Evolutionary conservation across 2,888 invertebrate species (phyloP).

Genomic region (Altica lythri): DNA sequence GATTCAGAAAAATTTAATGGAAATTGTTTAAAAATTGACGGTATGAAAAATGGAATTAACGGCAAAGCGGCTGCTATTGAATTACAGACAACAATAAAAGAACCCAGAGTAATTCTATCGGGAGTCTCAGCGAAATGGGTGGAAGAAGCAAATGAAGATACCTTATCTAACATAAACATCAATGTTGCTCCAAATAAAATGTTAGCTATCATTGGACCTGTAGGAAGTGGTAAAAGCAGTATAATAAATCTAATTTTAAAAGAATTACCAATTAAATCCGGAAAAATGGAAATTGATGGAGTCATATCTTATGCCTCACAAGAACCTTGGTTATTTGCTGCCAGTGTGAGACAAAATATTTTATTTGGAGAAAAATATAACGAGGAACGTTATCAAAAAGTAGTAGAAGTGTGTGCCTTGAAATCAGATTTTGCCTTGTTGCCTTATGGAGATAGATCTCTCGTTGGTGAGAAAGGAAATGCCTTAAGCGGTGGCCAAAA

Average conservation of each 20-base stretch:
- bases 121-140: constrained; percentile 73
- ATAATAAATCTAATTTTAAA: constrained; percentile 57
- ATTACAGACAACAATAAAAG: constrained; percentile 15
- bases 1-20: constrained; percentile 15
- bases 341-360: constrained; percentile 75
- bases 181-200: constrained; percentile 52
- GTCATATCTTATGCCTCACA: constrained; percentile 64
- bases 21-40: constrained; percentile 13
- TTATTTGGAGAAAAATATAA: constrained; percentile 71
- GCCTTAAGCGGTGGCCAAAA: constrained; percentile 85
- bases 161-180: constrained; percentile 59
- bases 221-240: constrained; percentile 70
- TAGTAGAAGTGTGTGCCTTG: constrained; percentile 69
- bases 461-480: constrained; percentile 82
- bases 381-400: constrained; percentile 63
- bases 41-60: constrained; percentile 18
- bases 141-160: constrained; percentile 46
- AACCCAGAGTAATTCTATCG: constrained; percentile 63
- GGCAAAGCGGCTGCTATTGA: constrained; percentile 11
- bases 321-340: constrained; percentile 67
- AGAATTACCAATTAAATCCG: constrained; percentile 57
- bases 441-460: constrained; percentile 74
- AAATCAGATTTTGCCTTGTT: constrained; percentile 73
- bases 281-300: constrained; percentile 59
- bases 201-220: constrained; percentile 68